Base-by-base conservation (phyloP, 2,113 vertebrate species). In the Zapus hudsonius region DNA sequence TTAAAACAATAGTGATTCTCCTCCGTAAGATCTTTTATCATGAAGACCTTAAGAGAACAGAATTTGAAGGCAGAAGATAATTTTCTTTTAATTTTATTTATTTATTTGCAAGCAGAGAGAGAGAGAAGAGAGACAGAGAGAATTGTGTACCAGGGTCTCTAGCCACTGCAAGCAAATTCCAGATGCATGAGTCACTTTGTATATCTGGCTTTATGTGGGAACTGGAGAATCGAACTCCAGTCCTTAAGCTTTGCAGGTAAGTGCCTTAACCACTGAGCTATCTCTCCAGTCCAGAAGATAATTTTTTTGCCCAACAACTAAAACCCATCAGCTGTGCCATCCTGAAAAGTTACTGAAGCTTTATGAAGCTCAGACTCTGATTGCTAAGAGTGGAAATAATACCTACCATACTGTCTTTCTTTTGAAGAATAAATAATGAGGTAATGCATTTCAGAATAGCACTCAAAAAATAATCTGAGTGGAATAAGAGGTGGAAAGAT, bases 61-160 rank as follows among this genome's bases (percentile, higher is more conserved):
- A 89, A 87, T 96, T 47, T 91, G 42, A 44, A 84, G 78, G 20
- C 12, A 91, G 7, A 92, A 82, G 29, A 44, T 36, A n/a, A 10
- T 52, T 52, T 91, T 94, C 31, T 47, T 86, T 52, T 52, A n/a
- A n/a, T n/a, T n/a, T n/a, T n/a, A n/a, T n/a, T n/a, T n/a, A n/a
- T n/a, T n/a, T n/a, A n/a, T n/a, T n/a, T n/a, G n/a, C n/a, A n/a
- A n/a, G n/a, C n/a, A n/a, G n/a, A n/a, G n/a, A n/a, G n/a, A n/a
- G n/a, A n/a, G n/a, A n/a, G n/a, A n/a, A n/a, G n/a, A n/a, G n/a
- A n/a, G n/a, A n/a, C n/a, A n/a, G n/a, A n/a, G n/a, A n/a, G n/a
- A n/a, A n/a, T n/a, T n/a, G n/a, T n/a, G n/a, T n/a, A n/a, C n/a
- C n/a, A n/a, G n/a, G n/a, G n/a, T n/a, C n/a, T n/a, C n/a, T n/a